Percentiles rank a stretch among this genome's conserved stretches.
These are phyloP conservation scores for Rhinoderma darwinii DNA, from an alignment of 2,113 vertebrate species.

Conservation along the genomic window DNA sequence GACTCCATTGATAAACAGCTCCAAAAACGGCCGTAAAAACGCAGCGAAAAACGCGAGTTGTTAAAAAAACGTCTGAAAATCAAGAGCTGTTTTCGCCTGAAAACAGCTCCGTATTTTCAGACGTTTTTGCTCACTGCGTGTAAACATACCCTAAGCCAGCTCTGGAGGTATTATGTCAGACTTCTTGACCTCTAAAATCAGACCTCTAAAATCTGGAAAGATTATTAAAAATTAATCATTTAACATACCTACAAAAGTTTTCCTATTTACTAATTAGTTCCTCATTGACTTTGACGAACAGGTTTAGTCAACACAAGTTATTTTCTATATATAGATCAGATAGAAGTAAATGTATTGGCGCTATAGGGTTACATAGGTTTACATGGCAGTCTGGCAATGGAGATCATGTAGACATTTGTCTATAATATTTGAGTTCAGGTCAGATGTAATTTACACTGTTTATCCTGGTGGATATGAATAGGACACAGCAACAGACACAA, in stretches of 20 bases:
- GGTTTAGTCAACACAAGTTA: neutral
- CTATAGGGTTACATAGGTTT: neutral
- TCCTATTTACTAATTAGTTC: neutral
- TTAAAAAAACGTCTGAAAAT: too few species aligned
- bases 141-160: too few species aligned
- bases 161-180: too few species aligned
- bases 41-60: too few species aligned
- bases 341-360: neutral
- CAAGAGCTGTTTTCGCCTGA: too few species aligned
- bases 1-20: too few species aligned
- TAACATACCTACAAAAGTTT: neutral
- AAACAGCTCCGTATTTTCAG: too few species aligned
- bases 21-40: too few species aligned
- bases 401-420: conserved; percentile 5
- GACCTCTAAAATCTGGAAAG: too few species aligned
- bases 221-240: too few species aligned
- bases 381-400: neutral
- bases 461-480: neutral
- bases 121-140: too few species aligned
- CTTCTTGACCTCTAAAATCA: too few species aligned
- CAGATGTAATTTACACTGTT: neutral
- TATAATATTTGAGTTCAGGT: conserved; percentile 5
- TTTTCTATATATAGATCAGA: conserved; percentile 13
- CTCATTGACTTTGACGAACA: neutral
- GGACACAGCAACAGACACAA: neutral